These are phyloP conservation scores for Acanthisitta chloris DNA, from an alignment of 2,113 vertebrate species.

Conservation along the genomic window DNA sequence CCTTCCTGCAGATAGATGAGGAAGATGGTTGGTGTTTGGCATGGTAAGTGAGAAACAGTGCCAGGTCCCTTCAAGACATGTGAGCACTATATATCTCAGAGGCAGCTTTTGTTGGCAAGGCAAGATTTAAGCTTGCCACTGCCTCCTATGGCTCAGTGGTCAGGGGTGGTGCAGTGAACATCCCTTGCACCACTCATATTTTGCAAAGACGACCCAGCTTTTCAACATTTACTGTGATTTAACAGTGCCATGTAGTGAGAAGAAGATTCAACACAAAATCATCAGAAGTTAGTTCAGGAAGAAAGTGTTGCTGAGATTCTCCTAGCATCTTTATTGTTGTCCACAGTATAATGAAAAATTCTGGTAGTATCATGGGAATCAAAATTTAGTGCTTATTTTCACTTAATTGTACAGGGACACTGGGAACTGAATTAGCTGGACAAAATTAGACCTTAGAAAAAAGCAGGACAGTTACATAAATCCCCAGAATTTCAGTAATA, in stretches of 20 bases:
- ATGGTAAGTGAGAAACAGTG: neutral
- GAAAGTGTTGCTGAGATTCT: neutral
- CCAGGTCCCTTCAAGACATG: neutral
- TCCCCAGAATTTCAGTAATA: neutral
- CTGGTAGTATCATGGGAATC: neutral
- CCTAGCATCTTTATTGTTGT: neutral
- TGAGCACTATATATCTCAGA: too few species aligned
- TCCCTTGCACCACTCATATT: neutral
- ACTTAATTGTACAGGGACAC: neutral
- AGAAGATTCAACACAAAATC: neutral
- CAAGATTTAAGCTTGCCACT: neutral
- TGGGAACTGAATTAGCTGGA: neutral
- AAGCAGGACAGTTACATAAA: neutral
- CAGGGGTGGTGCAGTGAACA: neutral
- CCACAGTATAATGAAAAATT: neutral
- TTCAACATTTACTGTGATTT: neutral
- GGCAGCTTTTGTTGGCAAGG: neutral
- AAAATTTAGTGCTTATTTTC: neutral
- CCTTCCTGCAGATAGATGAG: neutral
- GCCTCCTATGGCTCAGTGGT: neutral
- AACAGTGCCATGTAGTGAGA: rapidly evolving
- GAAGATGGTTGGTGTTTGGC: rapidly evolving
- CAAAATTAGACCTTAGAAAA: neutral
- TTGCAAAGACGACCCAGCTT: neutral
- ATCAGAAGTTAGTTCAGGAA: neutral